Evolutionary conservation across 1,140 invertebrate species (phyloP), one percentile per base, ranked within the genome.

Genomic region (Goniozus legneri): DNA sequence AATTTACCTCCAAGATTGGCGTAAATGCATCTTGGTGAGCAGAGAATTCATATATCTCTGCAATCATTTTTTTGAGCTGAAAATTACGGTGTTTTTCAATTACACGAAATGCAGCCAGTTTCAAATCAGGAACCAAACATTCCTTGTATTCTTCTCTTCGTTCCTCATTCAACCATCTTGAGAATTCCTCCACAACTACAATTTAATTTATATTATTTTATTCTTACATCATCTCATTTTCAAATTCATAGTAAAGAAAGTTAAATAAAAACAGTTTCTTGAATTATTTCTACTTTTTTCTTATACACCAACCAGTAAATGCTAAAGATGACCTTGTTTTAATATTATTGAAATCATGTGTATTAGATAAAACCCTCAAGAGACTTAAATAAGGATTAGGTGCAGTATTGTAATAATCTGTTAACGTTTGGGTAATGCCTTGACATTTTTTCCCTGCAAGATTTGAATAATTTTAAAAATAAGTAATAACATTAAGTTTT

Each of bases 121-220:
- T 83, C 7, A 82, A 58, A 36, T 83, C 76, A 8, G 65, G 51
- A 14, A 66, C 75, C 33, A 83, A 62, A 46, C 69, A 67, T 40
- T 71, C 61, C 54, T 58, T 59, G 54, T 65, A 72, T 14, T 35
- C 54, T 43, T 59, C 52, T 62, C 59, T 68, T 22, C 58, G 64
- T 19, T 54, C 54, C 19, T 54, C 54, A 40, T 63, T 43, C 19
- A 75, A 62, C 77, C 78, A 82, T 31, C 66, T 76, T 56, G 67
- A 65, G 60, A 81, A 83, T 46, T 80, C 80, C 58, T 84, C 82
- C 42, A 84, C 76, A 46, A 86, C 80, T 77, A 68, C 60, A 37
- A 40, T 51, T 39, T 16, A 56, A 51, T 38, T 18, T 14, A 27
- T 33, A 44, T 24, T 8, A 24, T 18, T n/a, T n/a, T n/a, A n/a